Evolutionary conservation across 30 jellyfish, hydroid and myxozoan species (phyloP).

Genomic region (Calvadosia cruxmelitensis): DNA sequence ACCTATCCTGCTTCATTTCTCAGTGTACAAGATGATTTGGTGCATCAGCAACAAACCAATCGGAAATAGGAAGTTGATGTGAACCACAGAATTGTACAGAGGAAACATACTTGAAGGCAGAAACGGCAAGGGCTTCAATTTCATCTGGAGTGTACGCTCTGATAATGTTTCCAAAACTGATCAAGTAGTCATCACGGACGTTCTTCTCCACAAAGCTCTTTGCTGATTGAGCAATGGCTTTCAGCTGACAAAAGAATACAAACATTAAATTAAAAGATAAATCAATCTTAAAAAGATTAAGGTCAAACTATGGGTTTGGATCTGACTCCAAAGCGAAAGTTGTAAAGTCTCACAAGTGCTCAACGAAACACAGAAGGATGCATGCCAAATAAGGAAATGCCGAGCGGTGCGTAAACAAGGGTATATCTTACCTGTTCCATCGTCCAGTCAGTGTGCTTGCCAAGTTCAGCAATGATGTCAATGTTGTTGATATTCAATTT

Average conservation of each 20-base stretch:
- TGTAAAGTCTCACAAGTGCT: not conserved
- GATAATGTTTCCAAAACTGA: slow-evolving; percentile 46
- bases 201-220: slow-evolving; percentile 11
- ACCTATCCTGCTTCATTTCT: not conserved
- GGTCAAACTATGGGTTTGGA: too few species aligned
- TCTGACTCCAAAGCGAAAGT: not conserved
- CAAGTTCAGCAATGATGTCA: slow-evolving; percentile 53
- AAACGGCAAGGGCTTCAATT: slow-evolving; percentile 22
- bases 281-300: too few species aligned
- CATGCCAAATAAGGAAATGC: too few species aligned
- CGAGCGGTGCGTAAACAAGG: too few species aligned
- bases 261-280: not conserved
- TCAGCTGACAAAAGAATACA: slow-evolving; percentile 16
- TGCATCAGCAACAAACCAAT: not conserved
- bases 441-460: slow-evolving; percentile 53
- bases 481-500: slow-evolving; percentile 21
- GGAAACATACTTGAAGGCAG: slow-evolving; percentile 49
- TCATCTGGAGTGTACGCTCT: slow-evolving; percentile 47
- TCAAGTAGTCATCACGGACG: slow-evolving; percentile 19
- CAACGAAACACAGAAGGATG: not conserved
- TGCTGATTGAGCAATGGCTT: slow-evolving; percentile 30
- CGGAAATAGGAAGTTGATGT: not conserved
- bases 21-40: not conserved
- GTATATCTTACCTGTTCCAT: slow-evolving; percentile 44
- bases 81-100: too few species aligned